A percentile compares a stretch with the other conserved stretches of the same genome.
phyloP scores from a whole-genome alignment of 1,140 invertebrate species.

The Diuraphis noxia region DNA sequence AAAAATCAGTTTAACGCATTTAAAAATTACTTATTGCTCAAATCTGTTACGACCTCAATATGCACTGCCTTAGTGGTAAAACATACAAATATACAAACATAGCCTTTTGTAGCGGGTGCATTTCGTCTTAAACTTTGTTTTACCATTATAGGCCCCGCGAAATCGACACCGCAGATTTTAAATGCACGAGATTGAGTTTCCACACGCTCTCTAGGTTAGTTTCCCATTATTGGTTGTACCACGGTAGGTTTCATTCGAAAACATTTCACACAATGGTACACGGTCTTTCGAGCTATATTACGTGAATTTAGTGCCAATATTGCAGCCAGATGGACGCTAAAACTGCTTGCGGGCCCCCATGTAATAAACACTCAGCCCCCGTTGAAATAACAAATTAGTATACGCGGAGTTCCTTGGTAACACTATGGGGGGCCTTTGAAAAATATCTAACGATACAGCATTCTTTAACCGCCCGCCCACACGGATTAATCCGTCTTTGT shows the following conservation, averaged over 20 bases:
- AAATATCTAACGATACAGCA: too few species aligned
- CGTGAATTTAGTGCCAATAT: too few species aligned
- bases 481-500: too few species aligned
- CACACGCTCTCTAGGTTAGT: not conserved
- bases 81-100: slow-evolving; percentile 60
- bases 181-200: not conserved
- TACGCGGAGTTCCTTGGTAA: too few species aligned
- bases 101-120: slow-evolving; percentile 57
- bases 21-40: slow-evolving; percentile 58
- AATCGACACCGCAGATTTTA: slow-evolving; percentile 56
- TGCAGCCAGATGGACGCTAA: too few species aligned
- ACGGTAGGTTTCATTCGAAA: not conserved
- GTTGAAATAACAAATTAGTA: not conserved
- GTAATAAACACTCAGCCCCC: too few species aligned
- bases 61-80: slow-evolving; percentile 59
- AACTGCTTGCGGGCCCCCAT: too few species aligned
- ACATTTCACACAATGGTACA: not conserved
- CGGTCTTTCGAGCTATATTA: too few species aligned
- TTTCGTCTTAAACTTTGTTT: slow-evolving; percentile 55
- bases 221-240: too few species aligned
- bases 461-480: too few species aligned
- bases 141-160: slow-evolving; percentile 58
- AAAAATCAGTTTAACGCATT: slow-evolving; percentile 58
- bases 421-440: too few species aligned
- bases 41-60: slow-evolving; percentile 59